Base-by-base conservation (phyloP, 2,113 vertebrate species). In the Sylvietta virens region DNA sequence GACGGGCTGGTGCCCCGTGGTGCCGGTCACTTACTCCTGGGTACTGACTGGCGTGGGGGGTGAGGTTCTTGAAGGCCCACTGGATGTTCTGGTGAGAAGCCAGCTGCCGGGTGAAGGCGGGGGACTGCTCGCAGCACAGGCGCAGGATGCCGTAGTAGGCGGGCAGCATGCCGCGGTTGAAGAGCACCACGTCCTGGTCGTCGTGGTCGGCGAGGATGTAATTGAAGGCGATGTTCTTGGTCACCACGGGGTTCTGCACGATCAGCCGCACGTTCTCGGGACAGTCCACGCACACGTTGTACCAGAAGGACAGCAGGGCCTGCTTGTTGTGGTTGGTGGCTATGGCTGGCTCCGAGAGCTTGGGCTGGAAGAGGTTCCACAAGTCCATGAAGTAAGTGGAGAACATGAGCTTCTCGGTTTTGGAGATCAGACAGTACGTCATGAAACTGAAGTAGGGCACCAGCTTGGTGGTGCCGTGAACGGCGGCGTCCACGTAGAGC, bases 241-340 rank as follows among this genome's bases (percentile, higher is more conserved):
- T 99, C 96, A 99, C 99, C 96, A 99, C 98, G 1, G 99, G 99
- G 97, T 99, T 99, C 98, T 99, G 99, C 91, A 99, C 99, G 97
- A 99, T 99, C 96, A 99, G 99, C 74, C 99, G 98, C 24, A 99
- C 99, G 73, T 99, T 99, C 98, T 99, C 99, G 1, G 99, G 98
- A 88, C 99, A 99, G 92, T 99, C 99, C 71, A 99, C 98, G 35
- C 99, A 99, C 88, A 99, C 99, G 37, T 99, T 99, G 95, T 99
- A 99, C 99, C 99, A 99, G 98, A 99, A 99, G 62, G 99, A 99
- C 88, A 99, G 98, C 96, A 99, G 98, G 67, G 99, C 99, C 98
- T 99, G 99, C 96, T 99, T 99, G 97, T 99, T 99, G 98, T 99
- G 99, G 98, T 99, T 99, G 95, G 99, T 99, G 97, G 99, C 99